These are phyloP conservation scores for Akabosia matsudoensis DNA, from an alignment of 1,140 invertebrate genomes.

Conservation along the genomic window DNA sequence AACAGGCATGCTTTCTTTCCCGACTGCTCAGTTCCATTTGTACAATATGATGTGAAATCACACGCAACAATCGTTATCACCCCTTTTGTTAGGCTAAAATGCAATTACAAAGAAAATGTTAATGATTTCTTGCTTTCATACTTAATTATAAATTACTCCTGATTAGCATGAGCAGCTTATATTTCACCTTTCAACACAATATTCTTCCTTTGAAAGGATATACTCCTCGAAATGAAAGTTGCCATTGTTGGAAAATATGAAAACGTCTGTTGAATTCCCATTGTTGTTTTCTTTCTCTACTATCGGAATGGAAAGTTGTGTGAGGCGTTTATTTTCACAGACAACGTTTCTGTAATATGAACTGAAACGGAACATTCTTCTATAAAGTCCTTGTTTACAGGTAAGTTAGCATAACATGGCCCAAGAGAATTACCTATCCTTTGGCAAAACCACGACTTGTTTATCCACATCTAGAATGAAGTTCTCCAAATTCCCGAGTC, in stretches of 20 bases:
- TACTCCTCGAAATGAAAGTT: background rate
- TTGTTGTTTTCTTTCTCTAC: no score
- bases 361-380: no score
- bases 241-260: background rate
- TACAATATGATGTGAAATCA: background rate
- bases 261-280: background rate
- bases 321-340: no score
- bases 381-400: no score
- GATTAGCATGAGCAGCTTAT: background rate
- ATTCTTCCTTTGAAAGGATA: background rate
- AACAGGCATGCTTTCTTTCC: background rate
- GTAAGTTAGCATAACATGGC: no score
- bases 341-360: no score
- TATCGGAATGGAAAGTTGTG: no score
- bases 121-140: background rate
- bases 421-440: no score
- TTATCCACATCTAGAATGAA: no score
- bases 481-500: no score
- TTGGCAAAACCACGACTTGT: no score
- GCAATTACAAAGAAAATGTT: background rate
- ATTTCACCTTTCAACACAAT: background rate
- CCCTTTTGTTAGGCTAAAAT: background rate
- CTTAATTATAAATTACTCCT: background rate
- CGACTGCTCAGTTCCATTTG: background rate
- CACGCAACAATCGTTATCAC: background rate